Conservation (phyloP, 2,113 vertebrate species). For the Hystrix brachyura region DNA sequence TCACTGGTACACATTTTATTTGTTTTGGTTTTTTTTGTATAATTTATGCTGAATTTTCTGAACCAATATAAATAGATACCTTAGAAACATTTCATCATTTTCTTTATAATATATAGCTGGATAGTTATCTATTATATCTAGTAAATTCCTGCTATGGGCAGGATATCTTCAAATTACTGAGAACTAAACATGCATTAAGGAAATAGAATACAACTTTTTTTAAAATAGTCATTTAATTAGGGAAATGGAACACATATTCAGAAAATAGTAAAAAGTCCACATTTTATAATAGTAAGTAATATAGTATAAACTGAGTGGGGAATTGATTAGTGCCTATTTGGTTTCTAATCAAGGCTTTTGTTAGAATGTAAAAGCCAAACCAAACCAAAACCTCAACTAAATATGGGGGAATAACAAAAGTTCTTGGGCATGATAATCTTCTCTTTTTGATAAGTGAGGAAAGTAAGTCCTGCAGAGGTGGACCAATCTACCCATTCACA, state of each 20-base stretch:
- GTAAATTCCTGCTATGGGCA: neutral
- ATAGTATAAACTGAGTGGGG: neutral
- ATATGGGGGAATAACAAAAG: neutral
- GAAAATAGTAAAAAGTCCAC: neutral
- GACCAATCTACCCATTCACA: neutral
- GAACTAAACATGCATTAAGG: neutral
- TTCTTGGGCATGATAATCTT: neutral
- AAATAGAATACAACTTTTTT: neutral
- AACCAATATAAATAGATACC: neutral
- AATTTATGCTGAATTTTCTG: neutral
- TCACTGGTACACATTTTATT: neutral
- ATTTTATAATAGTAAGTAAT: neutral
- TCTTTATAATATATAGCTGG: neutral
- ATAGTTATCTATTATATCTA: neutral
- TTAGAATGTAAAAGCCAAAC: neutral
- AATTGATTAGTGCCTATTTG: neutral
- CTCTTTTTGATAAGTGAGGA: neutral
- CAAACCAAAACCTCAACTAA: neutral
- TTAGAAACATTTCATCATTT: neutral
- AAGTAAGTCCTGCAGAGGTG: neutral
- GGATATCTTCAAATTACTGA: neutral
- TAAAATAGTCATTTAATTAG: slow-evolving; percentile 30
- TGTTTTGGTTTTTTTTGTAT: neutral
- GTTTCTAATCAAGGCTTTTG: slow-evolving; percentile 38
- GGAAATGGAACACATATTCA: neutral